phyloP scores from a whole-genome alignment of 2,113 vertebrate genomes.

The Cariama cristata region DNA sequence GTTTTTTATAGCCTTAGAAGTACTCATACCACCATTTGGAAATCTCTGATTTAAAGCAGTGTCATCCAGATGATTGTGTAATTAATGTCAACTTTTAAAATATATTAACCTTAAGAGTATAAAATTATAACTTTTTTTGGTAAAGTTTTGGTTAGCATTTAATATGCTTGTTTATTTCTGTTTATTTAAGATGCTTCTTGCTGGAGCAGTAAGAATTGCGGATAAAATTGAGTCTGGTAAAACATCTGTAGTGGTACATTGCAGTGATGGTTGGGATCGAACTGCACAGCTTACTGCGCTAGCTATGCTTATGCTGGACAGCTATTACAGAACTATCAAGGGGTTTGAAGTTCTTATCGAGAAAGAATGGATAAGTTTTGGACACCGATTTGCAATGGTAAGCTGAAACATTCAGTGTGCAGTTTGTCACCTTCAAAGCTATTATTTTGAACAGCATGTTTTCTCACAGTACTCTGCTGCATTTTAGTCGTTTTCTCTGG shows the following conservation, averaged over 20 bases:
- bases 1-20: neutral
- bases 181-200: slow-evolving; percentile 84
- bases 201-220: slow-evolving; percentile 89
- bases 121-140: neutral
- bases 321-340: slow-evolving; percentile 90
- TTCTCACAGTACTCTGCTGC: neutral
- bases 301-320: slow-evolving; percentile 97
- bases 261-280: slow-evolving; percentile 96
- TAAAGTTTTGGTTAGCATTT: neutral
- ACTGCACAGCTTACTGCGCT: slow-evolving; percentile 93
- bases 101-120: neutral
- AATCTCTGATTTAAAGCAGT: neutral
- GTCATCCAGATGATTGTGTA: neutral
- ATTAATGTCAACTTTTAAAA: neutral
- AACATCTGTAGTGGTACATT: slow-evolving; percentile 95
- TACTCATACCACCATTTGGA: neutral
- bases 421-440: neutral
- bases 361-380: slow-evolving; percentile 98
- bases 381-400: slow-evolving; percentile 93
- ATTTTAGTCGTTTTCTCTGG: neutral
- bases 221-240: slow-evolving; percentile 94
- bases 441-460: neutral
- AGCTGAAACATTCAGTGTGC: neutral
- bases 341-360: slow-evolving; percentile 95
- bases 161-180: neutral